Base-by-base conservation (phyloP, 1,140 invertebrate genomes). In the Coptotermes formosanus region DNA sequence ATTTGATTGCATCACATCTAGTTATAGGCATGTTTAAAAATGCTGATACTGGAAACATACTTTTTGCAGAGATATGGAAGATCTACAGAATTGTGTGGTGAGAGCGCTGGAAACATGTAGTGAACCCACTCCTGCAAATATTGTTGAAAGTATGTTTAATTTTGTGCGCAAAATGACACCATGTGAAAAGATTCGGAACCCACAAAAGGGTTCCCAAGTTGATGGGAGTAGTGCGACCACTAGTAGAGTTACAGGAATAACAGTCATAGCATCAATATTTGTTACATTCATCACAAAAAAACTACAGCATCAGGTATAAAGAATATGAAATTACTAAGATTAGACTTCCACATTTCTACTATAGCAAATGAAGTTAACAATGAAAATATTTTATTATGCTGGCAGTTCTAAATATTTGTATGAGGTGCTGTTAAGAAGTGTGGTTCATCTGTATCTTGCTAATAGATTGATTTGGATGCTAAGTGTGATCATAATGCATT, bases 121-220 rank as follows among this genome's bases (percentile, higher is more conserved):
- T 0, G 94, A 96, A 87, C 94, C 95, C 7, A 96, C 96, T 0
- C 94, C 96, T 0, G 95, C 94, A 43, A 97, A 97, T 88, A 94
- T 97, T 43, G 92, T 95, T 0, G 95, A 96, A 84, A 94, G 95
- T 3, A 91, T 96, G 59, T 95, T 97, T 88, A 95, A 94, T 82
- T 96, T 94, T 86, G 91, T 96, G 1, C 93, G 93, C 82, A 94
- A 94, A 89, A 92, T 93, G 21, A 95, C 95, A 21, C 95, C 95
- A 0, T 96, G 96, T 89, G 43, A 83, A 48, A 38, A 30, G 83
- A 16, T 48, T 52, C 9, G 0, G 3, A 21, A 19, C 19, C 14
- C 12, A 19, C 52, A 19, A 19, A 21, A 4, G 0, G 25, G 64
- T 75, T 25, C 0, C 25, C 0, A 1, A 75, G 14, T n/a, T 75